Conservation (phyloP, 1,140 invertebrate species). For the Brachionus koreanus region DNA sequence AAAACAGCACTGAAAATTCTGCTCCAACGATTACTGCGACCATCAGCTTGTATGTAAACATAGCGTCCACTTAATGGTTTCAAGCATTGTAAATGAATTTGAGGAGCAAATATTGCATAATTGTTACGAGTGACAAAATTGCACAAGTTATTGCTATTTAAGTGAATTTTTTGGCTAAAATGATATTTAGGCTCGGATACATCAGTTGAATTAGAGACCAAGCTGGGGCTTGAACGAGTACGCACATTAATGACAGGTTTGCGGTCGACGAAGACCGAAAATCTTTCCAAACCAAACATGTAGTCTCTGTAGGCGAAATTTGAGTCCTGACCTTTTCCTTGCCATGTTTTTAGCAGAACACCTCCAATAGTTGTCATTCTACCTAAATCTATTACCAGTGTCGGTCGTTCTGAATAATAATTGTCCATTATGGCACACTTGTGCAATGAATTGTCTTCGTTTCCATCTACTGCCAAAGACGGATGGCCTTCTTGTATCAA, state of each 20-base stretch:
- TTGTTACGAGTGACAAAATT: constrained; percentile 61
- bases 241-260: constrained; percentile 52
- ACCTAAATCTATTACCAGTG: constrained; percentile 64
- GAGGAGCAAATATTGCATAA: constrained; percentile 60
- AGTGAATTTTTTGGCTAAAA: neutral
- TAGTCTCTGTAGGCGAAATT: constrained; percentile 58
- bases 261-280: constrained; percentile 61
- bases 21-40: constrained; percentile 61
- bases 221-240: constrained; percentile 19
- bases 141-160: constrained; percentile 55
- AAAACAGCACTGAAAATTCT: constrained; percentile 62
- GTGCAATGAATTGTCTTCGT: constrained; percentile 46
- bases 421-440: constrained; percentile 63
- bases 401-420: constrained; percentile 62
- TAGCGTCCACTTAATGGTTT: constrained; percentile 60
- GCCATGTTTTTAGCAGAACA: constrained; percentile 62
- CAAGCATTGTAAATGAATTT: constrained; percentile 61
- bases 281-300: constrained; percentile 61
- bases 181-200: neutral
- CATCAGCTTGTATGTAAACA: constrained; percentile 62
- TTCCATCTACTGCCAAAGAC: constrained; percentile 58
- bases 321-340: constrained; percentile 61
- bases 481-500: constrained; percentile 50
- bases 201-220: constrained; percentile 49
- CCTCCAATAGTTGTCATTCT: constrained; percentile 58